Evolutionary conservation across 2,888 invertebrate genomes (phyloP), one percentile per base, ranked within the genome.

Genomic region (Pharmacophagus antenor): DNA sequence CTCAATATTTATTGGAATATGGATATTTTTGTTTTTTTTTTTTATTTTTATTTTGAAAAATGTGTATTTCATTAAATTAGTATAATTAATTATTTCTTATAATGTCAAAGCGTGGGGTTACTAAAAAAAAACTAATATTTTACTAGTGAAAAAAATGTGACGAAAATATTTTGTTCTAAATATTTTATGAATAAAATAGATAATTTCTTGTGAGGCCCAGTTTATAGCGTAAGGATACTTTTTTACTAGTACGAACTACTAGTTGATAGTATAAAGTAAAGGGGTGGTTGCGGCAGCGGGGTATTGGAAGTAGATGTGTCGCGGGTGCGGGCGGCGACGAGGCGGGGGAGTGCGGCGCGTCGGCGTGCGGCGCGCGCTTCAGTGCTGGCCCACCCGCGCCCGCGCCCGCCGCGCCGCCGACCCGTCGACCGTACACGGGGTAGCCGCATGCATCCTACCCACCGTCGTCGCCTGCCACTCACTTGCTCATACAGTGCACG

Each of bases 321-420:
- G 70, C 77, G 56, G 46, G 48, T 41, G 48, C 47, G 62, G 62
- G 31, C 65, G 42, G 66, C 63, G 72, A 72, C 69, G 69, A 65
- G 66, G 69, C 61, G 61, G 65, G 68, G 65, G 68, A 69, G 66
- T 70, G 70, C 62, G 79, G 70, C 70, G 77, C 73, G 69, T 64
- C 80, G 77, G 69, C 65, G 77, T 66, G 82, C 85, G 84, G 84
- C 84, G 86, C 86, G 85, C 87, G 84, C 84, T 76, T 84, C 88
- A 88, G 89, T 89, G 85, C 84, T 75, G 84, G 82, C 82, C 82
- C 84, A 80, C 88, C 84, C 86, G 86, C 87, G 83, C 85, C 86
- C 86, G 84, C 86, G 80, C 84, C 84, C 87, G 82, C 85, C 79
- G 83, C 82, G 82, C 84, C 77, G 47, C 73, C 70, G 68, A 66